phyloP scores from a whole-genome alignment of 2,113 vertebrate species.

The Salvelinus fontinalis region DNA sequence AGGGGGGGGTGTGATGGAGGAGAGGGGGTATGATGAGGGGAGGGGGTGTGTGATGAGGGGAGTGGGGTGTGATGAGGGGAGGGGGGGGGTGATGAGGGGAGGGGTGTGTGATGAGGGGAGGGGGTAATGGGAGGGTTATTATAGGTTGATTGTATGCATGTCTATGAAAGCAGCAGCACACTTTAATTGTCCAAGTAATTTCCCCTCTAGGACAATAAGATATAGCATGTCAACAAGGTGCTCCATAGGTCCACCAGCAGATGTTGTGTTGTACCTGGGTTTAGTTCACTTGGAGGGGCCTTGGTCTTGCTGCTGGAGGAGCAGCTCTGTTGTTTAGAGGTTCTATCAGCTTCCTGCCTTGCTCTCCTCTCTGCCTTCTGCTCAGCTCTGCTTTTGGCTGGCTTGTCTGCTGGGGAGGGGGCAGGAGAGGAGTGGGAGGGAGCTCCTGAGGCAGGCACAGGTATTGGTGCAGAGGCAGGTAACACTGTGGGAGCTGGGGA shows the following conservation, averaged over 20 bases:
- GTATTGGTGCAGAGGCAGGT: conserved; percentile 38
- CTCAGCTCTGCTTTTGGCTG: conserved; percentile 85
- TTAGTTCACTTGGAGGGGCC: conserved; percentile 74
- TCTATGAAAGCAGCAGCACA: background rate
- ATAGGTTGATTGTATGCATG: background rate
- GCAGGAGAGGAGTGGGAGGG: background rate
- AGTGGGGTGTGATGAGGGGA: no score
- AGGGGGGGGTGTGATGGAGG: no score
- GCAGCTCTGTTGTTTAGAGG: conserved; percentile 69
- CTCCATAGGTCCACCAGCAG: no score
- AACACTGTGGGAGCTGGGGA: conserved; percentile 33
- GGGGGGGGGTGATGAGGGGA: fast-evolving
- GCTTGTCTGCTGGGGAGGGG: conserved; percentile 67
- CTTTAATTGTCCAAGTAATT: no score
- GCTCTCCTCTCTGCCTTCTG: conserved; percentile 88
- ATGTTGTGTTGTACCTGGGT: conserved; percentile 51
- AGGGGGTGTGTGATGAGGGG: no score
- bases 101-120: no score
- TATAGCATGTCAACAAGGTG: no score
- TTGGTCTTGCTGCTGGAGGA: conserved; percentile 66
- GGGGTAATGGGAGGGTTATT: no score
- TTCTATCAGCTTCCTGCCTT: conserved; percentile 86
- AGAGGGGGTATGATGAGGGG: no score
- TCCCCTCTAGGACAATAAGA: no score
- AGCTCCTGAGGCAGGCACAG: conserved; percentile 33